Evolutionary conservation across 92 coral and sea anemone species (phyloP).

Genomic region (Isaurus tuberculatus): DNA sequence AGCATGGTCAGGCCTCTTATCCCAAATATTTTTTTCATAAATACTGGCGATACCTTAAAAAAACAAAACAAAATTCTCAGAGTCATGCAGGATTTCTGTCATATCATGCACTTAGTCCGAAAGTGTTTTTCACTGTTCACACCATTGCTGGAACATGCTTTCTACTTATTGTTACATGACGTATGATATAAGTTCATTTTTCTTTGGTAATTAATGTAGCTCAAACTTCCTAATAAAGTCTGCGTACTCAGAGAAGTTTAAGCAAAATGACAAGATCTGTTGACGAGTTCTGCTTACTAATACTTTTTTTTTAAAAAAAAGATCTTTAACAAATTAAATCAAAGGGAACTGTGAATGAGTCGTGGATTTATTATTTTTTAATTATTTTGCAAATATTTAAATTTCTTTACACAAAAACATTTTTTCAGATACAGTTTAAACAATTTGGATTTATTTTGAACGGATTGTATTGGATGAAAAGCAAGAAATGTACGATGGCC

Average conservation of each 20-base stretch:
- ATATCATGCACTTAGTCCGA: background rate
- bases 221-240: background rate
- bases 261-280: background rate
- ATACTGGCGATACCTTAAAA: slow-evolving; percentile 35
- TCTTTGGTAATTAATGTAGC: background rate
- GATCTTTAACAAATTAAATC: background rate
- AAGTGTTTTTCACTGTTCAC: background rate
- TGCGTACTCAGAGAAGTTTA: background rate
- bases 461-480: no score
- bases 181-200: no score
- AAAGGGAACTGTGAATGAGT: no score
- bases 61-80: slow-evolving; percentile 9
- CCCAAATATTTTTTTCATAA: slow-evolving; percentile 18
- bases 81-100: background rate
- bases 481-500: no score
- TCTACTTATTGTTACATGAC: no score
- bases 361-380: no score
- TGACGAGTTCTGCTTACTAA: no score
- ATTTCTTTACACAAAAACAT: no score
- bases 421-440: no score
- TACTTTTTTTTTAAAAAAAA: background rate
- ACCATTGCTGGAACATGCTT: background rate
- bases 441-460: no score
- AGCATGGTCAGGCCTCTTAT: no score
- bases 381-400: no score